Evolutionary conservation across 23 tunicate genomes (phyloP).

Genomic region (Halocynthia aurantium): DNA sequence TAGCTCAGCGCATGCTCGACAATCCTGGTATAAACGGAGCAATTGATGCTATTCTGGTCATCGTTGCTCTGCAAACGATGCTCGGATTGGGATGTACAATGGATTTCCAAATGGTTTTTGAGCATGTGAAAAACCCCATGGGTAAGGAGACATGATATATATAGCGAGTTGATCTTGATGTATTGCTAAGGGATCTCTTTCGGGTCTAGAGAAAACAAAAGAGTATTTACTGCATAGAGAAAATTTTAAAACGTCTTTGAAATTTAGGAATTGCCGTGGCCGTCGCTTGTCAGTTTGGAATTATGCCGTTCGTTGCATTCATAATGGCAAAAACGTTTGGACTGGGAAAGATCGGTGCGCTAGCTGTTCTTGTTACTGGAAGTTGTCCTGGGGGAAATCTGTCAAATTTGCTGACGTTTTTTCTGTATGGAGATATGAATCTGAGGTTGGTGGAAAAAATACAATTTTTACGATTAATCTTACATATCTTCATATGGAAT

Average conservation of each 20-base stretch:
- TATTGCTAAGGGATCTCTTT: too few relatives aligned
- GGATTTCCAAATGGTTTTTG: conserved; percentile 42
- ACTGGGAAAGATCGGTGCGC: conserved; percentile 42
- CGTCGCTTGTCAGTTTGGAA: conserved; percentile 57
- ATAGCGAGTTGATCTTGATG: too few relatives aligned
- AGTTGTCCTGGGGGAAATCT: conserved; percentile 79
- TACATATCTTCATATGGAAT: not conserved
- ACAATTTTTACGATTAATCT: not conserved
- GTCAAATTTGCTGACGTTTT: conserved; percentile 61
- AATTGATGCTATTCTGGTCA: conserved; percentile 49
- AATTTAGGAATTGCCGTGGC: conserved; percentile 52
- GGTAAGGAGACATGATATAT: conserved; percentile 15
- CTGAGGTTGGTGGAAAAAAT: conserved; percentile 34
- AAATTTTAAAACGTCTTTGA: too few relatives aligned
- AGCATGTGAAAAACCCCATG: conserved; percentile 36
- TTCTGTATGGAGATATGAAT: conserved; percentile 67
- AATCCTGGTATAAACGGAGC: conserved; percentile 40
- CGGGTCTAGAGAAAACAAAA: too few relatives aligned
- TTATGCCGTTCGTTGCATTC: conserved; percentile 77
- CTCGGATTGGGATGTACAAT: conserved; percentile 73
- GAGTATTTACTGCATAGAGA: too few relatives aligned
- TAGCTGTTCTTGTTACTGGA: conserved; percentile 67
- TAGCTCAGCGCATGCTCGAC: not conserved
- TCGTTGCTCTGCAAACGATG: conserved; percentile 72
- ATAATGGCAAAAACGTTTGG: conserved; percentile 44